Evolutionary conservation across 2,888 invertebrate genomes (phyloP), one percentile per base, ranked within the genome.

Genomic region (Eurois occulta): DNA sequence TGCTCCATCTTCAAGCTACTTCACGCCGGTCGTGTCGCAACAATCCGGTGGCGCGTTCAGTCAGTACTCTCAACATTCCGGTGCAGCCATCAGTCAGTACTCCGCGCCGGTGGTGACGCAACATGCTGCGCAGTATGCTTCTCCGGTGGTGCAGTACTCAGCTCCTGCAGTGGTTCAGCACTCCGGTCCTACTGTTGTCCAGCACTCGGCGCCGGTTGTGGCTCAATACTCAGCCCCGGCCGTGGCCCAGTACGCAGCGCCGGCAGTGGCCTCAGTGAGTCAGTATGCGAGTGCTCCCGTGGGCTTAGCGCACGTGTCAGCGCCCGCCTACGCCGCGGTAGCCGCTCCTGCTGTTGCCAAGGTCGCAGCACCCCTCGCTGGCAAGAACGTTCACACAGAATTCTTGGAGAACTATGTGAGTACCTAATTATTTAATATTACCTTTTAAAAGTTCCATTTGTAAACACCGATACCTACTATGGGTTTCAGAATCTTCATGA

Each of bases 321-420:
- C 80, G 32, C 81, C 81, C 2, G 73, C 73, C 38, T 85, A 79
- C 41, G 24, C 89, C 11, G 55, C 88, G 46, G 87, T 90, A 4
- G 82, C 91, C 46, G 88, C 90, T 8, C 90, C 91, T 35, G 89
- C 91, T 46, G 71, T 80, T 43, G 80, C 87, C 58, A 88, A 87
- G 79, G 88, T 86, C 73, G 87, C 73, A 35, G 60, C 77, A 73
- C 75, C 78, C 62, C 76, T 82, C 52, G 74, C 75, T 11, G 81
- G 94, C 35, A 97, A 97, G 91, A 97, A 97, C 86, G 96, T 97
- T n/a, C 97, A 97, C 87, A 95, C 96, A 21, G 97, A 97, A 78
- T 97, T 97, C 91, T 91, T 97, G 88, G 97, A 97, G 91, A 97
- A 97, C 90, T 97, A 97, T 90, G 97, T 97, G 92, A 97, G 97